Evolutionary conservation across 2,113 vertebrate genomes (phyloP), one percentile per base, ranked within the genome.

Genomic region (Centropristis striata): DNA sequence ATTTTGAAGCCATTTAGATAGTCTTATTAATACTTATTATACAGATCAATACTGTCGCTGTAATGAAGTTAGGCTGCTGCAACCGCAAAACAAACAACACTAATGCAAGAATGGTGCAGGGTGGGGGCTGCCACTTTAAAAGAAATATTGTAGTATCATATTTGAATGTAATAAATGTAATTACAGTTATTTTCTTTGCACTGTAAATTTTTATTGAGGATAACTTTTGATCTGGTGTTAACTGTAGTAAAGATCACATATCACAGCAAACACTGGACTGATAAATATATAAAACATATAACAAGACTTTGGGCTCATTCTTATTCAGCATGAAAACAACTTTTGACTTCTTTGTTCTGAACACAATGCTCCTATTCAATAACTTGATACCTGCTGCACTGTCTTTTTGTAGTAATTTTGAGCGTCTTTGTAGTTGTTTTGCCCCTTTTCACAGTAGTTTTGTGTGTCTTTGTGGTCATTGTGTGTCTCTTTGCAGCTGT

Each of bases 371-470:
- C 23, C 39, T 57, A 44, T 77, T 59, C 18, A 67, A 28, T 20
- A 57, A 72, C 50, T 14, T 20, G 25, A 82, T 61, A 65, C 54
- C 50, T 39, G 23, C 42, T n/a, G n/a, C n/a, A n/a, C n/a, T n/a
- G n/a, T n/a, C n/a, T n/a, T n/a, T n/a, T n/a, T n/a, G n/a, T n/a
- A n/a, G n/a, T n/a, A n/a, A n/a, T n/a, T n/a, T n/a, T n/a, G n/a
- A n/a, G n/a, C n/a, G n/a, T n/a, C n/a, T n/a, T n/a, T n/a, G n/a
- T n/a, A n/a, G n/a, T n/a, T n/a, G n/a, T n/a, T n/a, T n/a, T n/a
- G n/a, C n/a, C n/a, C n/a, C n/a, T n/a, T n/a, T n/a, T n/a, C n/a
- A n/a, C n/a, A n/a, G n/a, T n/a, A n/a, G n/a, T n/a, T n/a, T n/a
- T n/a, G n/a, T n/a, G n/a, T n/a, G n/a, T n/a, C n/a, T n/a, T n/a